Percentiles rank a stretch among this genome's conserved stretches.
These are phyloP conservation scores for Elephas maximus DNA, from an alignment of 2,113 vertebrate genomes.

Conservation along the genomic window DNA sequence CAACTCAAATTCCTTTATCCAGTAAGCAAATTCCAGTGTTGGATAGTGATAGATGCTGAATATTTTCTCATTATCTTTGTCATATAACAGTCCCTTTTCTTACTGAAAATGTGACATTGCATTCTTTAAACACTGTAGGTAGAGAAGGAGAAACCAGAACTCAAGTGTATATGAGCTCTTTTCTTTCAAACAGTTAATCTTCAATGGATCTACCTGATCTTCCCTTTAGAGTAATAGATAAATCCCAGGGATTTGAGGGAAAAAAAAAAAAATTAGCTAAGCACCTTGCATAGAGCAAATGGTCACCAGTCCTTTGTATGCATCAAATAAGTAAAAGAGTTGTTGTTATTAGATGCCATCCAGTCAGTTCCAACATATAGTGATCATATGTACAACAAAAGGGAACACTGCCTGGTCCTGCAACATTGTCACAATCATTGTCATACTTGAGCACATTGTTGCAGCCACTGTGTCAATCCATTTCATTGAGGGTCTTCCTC, in stretches of 20 bases:
- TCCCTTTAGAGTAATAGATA: background rate
- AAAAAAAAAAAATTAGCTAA: background rate
- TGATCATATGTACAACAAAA: too few species aligned
- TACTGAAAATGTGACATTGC: background rate
- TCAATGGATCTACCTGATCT: background rate
- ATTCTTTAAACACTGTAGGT: background rate
- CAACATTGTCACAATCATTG: too few species aligned
- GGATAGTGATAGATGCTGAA: background rate
- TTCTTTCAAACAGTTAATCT: background rate
- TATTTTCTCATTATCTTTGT: background rate
- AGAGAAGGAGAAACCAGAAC: background rate
- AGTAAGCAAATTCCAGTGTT: background rate
- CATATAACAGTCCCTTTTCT: background rate
- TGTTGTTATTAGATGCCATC: too few species aligned
- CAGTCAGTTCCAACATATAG: too few species aligned
- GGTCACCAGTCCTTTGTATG: background rate
- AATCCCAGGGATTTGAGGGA: background rate
- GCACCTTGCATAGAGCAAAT: background rate
- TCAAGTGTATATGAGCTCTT: background rate
- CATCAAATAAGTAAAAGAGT: background rate
- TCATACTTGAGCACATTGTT: too few species aligned
- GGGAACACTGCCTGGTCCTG: too few species aligned
- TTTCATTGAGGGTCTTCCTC: too few species aligned
- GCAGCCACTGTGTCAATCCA: too few species aligned
- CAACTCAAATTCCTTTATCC: background rate